Conservation (phyloP, 2,113 vertebrate species). For the Perognathus longimembris region DNA sequence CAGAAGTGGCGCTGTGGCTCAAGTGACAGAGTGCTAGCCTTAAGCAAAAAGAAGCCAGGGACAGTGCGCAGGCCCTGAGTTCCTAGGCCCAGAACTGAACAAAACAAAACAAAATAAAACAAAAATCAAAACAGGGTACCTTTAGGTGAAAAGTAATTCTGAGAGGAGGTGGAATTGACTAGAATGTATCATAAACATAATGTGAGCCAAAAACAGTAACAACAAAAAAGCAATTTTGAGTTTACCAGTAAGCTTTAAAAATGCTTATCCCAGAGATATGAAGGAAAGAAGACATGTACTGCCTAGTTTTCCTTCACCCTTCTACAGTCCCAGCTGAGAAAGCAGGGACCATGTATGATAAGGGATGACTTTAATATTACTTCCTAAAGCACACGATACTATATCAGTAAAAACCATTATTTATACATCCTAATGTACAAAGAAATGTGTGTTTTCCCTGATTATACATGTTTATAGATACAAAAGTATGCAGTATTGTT, state of each 20-base stretch:
- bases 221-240: no score
- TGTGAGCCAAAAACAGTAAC: background rate
- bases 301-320: background rate
- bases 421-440: background rate
- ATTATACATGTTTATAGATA: background rate
- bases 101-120: no score
- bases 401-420: background rate
- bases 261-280: background rate
- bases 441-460: background rate
- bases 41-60: no score
- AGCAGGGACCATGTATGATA: background rate
- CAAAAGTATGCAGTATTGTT: slow-evolving; percentile 15
- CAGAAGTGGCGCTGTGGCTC: no score
- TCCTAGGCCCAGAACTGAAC: no score
- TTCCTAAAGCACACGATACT: background rate
- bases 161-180: background rate
- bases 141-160: slow-evolving; percentile 18
- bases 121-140: background rate
- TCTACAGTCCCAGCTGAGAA: background rate
- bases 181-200: no score
- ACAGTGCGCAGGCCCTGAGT: no score
- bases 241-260: background rate
- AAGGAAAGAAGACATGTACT: background rate
- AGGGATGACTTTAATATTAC: background rate
- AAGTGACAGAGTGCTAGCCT: no score